phyloP scores from a whole-genome alignment of 2,113 vertebrate species.

The Hirundichthys speculiger region DNA sequence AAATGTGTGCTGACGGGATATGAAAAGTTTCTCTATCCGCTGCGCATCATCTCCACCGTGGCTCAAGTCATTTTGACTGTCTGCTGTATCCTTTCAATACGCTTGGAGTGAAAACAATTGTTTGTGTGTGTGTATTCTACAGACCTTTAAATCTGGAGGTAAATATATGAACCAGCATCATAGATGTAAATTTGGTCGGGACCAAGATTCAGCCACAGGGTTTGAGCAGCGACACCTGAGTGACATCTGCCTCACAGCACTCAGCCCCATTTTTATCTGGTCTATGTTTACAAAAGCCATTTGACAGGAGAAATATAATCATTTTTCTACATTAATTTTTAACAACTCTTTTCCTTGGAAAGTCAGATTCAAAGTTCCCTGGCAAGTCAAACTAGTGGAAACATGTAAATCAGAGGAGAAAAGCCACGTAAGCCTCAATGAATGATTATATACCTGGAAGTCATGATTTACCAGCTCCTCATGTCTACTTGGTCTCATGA shows the following conservation, averaged over 20 bases:
- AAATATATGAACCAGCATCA: not conserved
- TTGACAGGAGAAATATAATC: not conserved
- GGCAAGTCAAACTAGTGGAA: no score
- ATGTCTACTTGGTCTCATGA: no score
- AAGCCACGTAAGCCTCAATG: not conserved
- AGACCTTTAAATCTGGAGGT: no score
- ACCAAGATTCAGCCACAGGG: constrained; percentile 3
- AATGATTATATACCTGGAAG: no score
- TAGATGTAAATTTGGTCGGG: not conserved
- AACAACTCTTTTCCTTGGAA: constrained; percentile 6
- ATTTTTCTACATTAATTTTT: constrained; percentile 33
- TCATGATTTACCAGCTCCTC: no score
- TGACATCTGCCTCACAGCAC: no score
- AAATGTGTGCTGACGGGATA: constrained; percentile 73
- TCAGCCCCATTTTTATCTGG: no score
- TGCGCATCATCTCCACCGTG: constrained; percentile 58
- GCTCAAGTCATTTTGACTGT: constrained; percentile 72
- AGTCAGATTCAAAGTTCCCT: not conserved
- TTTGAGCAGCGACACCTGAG: no score
- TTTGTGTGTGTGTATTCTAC: not conserved
- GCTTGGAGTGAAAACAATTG: not conserved
- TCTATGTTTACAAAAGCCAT: not conserved
- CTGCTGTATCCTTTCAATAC: constrained; percentile 79
- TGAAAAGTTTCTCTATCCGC: constrained; percentile 73
- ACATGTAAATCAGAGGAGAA: no score